Base-by-base conservation (phyloP, 2,888 invertebrate genomes). In the Rhimphoctona megacephalus region DNA sequence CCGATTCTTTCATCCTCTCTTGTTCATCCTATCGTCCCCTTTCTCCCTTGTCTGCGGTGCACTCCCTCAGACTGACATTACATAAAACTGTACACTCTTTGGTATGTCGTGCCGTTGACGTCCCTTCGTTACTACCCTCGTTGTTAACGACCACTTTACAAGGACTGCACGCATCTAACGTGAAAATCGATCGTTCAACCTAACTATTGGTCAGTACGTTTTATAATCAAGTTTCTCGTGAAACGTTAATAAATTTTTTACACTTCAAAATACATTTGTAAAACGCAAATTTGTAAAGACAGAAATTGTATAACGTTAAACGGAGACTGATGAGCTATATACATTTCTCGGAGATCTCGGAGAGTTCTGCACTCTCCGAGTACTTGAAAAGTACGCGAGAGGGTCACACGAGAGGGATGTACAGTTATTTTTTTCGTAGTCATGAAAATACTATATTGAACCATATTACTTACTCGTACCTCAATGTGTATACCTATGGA, bases 101-200 rank as follows among this genome's bases (percentile, higher is more conserved):
- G 49, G 70, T 54, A 86, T 70, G 64, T 81, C 83, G 73, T 66
- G 77, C 49, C 66, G 81, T 49, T 76, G 70, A 46, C 80, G 83
- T 81, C 76, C 77, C 77, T 70, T 76, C 80, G 78, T 46, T 43
- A 69, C 82, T 74, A 57, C n/a, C 52, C 57, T 36, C 57, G 73
- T 78, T 77, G 77, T 64, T 61, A 74, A 69, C 67, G 78, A 74
- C 74, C 57, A 74, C 67, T 49, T 39, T 25, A 17, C 25, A 46
- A 74, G 19, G 33, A 22, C 61, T 69, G 54, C 30, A 66, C 86
- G 64, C 74, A 78, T 61, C n/a, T 30, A 52, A 78, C 78, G 52
- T 30, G 52, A 30, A 33, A 78, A 86, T 86, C 81, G 81, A 86
- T 86, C 66, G 70, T 76, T 76, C 49, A 49, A 72, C 54, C 57